Percentiles rank a stretch among this genome's conserved stretches.
These are phyloP conservation scores for Ferdinandea cuprea DNA, from an alignment of 2,888 invertebrate species.

Conservation along the genomic window DNA sequence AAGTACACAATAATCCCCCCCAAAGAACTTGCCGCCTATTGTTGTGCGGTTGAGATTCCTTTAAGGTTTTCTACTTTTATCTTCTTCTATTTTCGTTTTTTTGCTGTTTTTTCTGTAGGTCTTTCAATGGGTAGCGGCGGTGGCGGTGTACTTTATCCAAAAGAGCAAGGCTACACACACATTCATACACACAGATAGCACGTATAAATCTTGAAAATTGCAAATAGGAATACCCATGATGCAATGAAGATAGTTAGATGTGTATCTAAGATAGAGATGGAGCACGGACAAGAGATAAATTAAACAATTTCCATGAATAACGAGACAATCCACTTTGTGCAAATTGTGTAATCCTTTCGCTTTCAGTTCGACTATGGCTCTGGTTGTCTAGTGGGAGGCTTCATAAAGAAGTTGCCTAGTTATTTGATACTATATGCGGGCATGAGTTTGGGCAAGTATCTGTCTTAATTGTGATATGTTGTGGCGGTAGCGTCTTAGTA, in stretches of 20 bases:
- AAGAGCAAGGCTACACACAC: slow-evolving; percentile 38
- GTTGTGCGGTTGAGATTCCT: slow-evolving; percentile 71
- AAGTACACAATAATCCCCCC: slow-evolving; percentile 71
- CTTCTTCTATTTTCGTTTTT: too few relatives aligned
- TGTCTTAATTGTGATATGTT: slow-evolving; percentile 25
- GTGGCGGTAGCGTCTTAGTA: slow-evolving; percentile 20
- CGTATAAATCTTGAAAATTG: slow-evolving; percentile 52
- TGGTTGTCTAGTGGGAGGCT: slow-evolving; percentile 15
- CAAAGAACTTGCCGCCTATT: slow-evolving; percentile 67
- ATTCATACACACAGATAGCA: not conserved
- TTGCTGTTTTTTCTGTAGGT: slow-evolving; percentile 10
- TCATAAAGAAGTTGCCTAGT: slow-evolving; percentile 11
- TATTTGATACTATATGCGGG: slow-evolving; percentile 19
- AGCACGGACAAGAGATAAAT: slow-evolving; percentile 63
- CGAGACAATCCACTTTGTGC: slow-evolving; percentile 76
- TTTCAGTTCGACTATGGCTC: slow-evolving; percentile 29
- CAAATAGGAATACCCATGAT: slow-evolving; percentile 11
- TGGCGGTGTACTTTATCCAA: slow-evolving; percentile 18
- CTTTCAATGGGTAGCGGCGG: slow-evolving; percentile 19
- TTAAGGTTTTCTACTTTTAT: slow-evolving; percentile 17
- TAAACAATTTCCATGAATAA: slow-evolving; percentile 76
- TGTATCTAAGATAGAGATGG: not conserved
- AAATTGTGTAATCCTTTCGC: slow-evolving; percentile 76
- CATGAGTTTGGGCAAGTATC: not conserved
- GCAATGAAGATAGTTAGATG: slow-evolving; percentile 25